Evolutionary conservation across 2,888 invertebrate genomes (phyloP), one percentile per base, ranked within the genome.

Genomic region (Campoplex nolae): DNA sequence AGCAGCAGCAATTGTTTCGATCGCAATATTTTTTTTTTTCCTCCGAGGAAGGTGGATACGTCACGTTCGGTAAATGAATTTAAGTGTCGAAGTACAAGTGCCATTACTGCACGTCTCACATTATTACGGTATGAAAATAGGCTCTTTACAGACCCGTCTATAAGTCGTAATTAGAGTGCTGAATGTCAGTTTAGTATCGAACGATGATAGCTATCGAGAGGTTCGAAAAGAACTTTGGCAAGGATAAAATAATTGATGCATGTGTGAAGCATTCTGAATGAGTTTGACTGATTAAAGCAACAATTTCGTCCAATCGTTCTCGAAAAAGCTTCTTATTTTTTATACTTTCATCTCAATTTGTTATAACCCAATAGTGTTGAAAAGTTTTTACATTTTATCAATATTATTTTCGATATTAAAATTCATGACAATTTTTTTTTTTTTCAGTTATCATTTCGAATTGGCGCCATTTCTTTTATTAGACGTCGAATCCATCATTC

Each of bases 1-100:
- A 54, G 23, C 32, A 70, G 65, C 28, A 23, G 84, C 79, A 75
- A 84, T 84, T 84, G 84, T 80, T 70, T 70, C 80, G 70, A 80
- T 80, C 48, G 54, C 68, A 80, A 45, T 80, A 13, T 38, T 35
- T 62, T 58, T 42, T 58, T 42, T n/a, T 70, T 42, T 62, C 51
- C 32, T 18, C 62, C 75, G 48, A 35, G 38, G 51, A 62, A 48
- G 62, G 35, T 62, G 65, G 6, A 42, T 32, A 38, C 81, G 82
- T 70, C 42, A 82, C 51, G 56, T 35, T 45, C 28, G n/a, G 82
- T 68, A 70, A 51, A 67, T 48, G 67, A 42, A 62, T 67, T 65
- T 35, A 65, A 74, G 48, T 67, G 38, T 67, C 35, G 58, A 56
- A 54, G 54, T 73, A 54, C 51, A 68, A 32, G 62, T 62, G 62